Percentiles rank a stretch among this genome's conserved stretches.
These are phyloP conservation scores for Aratinga solstitialis DNA, from an alignment of 2,797 vertebrate species.

Conservation along the genomic window DNA sequence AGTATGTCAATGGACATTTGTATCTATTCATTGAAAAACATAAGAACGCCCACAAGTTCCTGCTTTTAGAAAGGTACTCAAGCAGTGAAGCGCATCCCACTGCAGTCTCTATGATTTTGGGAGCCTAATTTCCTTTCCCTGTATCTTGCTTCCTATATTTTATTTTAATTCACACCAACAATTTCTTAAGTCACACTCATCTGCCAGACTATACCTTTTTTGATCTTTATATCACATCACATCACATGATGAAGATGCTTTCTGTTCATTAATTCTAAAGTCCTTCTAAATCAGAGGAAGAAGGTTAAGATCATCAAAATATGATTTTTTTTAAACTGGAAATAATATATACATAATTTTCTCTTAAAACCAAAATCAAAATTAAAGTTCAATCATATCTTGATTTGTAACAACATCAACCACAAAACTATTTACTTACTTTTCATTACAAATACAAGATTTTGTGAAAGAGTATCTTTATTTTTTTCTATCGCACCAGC, in stretches of 20 bases:
- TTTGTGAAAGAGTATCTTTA: slow-evolving; percentile 93
- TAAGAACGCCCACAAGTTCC: slow-evolving; percentile 5
- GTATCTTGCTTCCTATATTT: background rate
- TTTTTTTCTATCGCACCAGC: slow-evolving; percentile 90
- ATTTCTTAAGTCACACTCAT: background rate
- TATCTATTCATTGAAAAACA: slow-evolving; percentile 25
- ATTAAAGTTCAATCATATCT: background rate
- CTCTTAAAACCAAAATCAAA: background rate
- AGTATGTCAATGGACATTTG: background rate
- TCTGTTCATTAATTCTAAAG: slow-evolving; percentile 33
- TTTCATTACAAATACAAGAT: slow-evolving; percentile 92
- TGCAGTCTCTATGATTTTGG: background rate
- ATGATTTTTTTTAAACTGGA: background rate
- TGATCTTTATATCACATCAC: background rate
- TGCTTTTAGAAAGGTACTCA: background rate
- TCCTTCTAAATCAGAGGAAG: background rate
- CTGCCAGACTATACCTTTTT: background rate
- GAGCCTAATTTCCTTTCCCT: background rate
- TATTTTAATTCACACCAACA: background rate
- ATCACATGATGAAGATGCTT: background rate
- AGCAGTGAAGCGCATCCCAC: background rate
- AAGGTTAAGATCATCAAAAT: background rate
- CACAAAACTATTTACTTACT: slow-evolving; percentile 80
- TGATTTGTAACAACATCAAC: background rate
- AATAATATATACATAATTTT: background rate